Conservation (phyloP, 1,140 invertebrate genomes). For the Papilio glaucus region DNA sequence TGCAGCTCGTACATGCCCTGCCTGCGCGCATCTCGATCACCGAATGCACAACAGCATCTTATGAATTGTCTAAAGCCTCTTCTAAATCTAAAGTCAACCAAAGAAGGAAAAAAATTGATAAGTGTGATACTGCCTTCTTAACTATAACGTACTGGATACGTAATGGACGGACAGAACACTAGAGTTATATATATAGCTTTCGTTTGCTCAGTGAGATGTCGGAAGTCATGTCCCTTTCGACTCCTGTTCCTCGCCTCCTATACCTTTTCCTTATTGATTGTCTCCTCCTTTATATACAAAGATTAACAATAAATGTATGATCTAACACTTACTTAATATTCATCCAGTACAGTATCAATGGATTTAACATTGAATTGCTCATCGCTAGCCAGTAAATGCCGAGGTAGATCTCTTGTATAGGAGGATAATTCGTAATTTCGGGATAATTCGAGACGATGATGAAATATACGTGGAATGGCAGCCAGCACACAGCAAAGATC, state of each 20-base stretch:
- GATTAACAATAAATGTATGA: not conserved
- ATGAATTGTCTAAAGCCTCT: conserved; percentile 95
- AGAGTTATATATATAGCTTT: too few species aligned
- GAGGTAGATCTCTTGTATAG: conserved; percentile 96
- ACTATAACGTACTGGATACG: too few species aligned
- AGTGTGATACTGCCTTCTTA: too few species aligned
- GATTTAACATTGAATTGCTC: conserved; percentile 98
- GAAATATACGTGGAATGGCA: conserved; percentile 96
- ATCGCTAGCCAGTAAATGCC: conserved; percentile 97
- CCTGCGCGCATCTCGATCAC: conserved; percentile 85
- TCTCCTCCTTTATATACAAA: not conserved
- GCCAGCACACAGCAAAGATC: conserved; percentile 96
- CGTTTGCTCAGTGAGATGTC: too few species aligned
- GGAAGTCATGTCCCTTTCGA: too few species aligned
- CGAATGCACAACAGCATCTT: conserved; percentile 90
- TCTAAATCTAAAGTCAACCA: conserved; percentile 88
- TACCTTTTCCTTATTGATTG: not conserved
- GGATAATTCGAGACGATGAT: conserved; percentile 92
- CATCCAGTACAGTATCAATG: conserved; percentile 98
- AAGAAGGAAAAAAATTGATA: too few species aligned
- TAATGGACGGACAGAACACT: too few species aligned
- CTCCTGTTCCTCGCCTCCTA: too few species aligned
- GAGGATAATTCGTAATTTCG: conserved; percentile 88
- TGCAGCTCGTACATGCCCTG: conserved; percentile 73
- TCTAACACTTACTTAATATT: conserved; percentile 92